Base-by-base conservation (phyloP, 2,797 vertebrate genomes). In the Xenops minutus region DNA sequence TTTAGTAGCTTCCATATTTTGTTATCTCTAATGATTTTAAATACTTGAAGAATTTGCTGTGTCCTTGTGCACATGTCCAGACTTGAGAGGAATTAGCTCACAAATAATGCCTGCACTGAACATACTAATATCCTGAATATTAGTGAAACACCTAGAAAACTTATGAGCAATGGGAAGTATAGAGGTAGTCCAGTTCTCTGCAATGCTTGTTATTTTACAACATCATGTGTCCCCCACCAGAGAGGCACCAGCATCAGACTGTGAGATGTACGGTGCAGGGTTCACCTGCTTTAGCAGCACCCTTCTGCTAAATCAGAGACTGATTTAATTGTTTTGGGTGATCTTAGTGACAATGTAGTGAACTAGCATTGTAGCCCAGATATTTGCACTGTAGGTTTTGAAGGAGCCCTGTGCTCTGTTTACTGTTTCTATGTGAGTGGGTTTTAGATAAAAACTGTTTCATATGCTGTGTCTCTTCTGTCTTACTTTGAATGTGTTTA, bases 161-260 rank as follows among this genome's bases (percentile, higher is more conserved):
- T 27, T 49, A 49, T 0, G 17, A 4, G 12, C 20, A 68, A 13
- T 37, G 18, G 36, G n/a, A 81, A n/a, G 26, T 29, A 51, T 6
- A 15, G 51, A 58, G 26, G 30, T n/a, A 59, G 17, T 58, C n/a
- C 30, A 59, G 8, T 41, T 89, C 27, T 85, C 81, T 49, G 18
- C 55, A 15, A 6, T 52, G 26, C 12, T 27, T 46, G 2, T 56
- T 56, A 11, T 6, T 4, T 71, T 84, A 34, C 27, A 39, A 2
- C 14, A 22, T 54, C 21, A 4, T 9, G 4, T 55, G 10, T 37
- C 7, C 12, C 6, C 8, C 7, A 1, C 22, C 9, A 22, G 29
- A 63, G 72, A 67, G 14, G 7, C 30, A 72, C 24, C 2, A 5
- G 11, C 9, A 20, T 49, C 58, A 64, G 24, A 49, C 32, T n/a